Evolutionary conservation across 2,797 vertebrate genomes (phyloP), one percentile per base, ranked within the genome.

Genomic region (Arrhamphus sclerolepis): DNA sequence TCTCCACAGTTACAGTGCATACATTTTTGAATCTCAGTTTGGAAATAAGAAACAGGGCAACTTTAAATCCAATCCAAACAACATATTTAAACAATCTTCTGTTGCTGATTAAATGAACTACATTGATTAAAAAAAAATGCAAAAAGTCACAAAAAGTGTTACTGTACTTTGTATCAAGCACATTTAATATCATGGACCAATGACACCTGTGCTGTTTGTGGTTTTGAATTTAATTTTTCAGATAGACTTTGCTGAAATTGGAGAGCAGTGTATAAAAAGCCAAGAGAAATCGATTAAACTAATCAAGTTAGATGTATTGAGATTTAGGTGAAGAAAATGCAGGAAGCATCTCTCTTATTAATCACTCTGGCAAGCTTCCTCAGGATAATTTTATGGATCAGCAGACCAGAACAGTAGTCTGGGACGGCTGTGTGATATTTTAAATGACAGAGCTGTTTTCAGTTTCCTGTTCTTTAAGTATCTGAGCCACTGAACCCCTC

Each of bases 331-430:
- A 7, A 52, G 17, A 46, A 64, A 70, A 62, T 11, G 26, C 29
- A 57, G 28, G 16, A 17, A 61, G 38, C 8, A 44, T 49, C 5
- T 29, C 9, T 5, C 40, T 57, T 68, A 87, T 80, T 59, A 62
- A 80, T 74, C 56, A 56, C 55, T 57, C 18, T 56, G 55, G 50
- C 56, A 67, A 53, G 49, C 59, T 48, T 26, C 24, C 22, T 1
- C 2, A 50, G 77, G 73, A 77, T 67, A 63, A 81, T 80, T 79
- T 73, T 58, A 71, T 61, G 70, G 55, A 19, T 69, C 72, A 87
- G 46, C 55, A 72, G 51, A 70, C 51, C 67, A 51, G 53, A 77
- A 54, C 55, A 65, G 47, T 20, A 46, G 19, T 10, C 29, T 20
- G 14, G 13, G n/a, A 47, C 24, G 41, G 18, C 19, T 57, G 38